Base-by-base conservation (phyloP, 2,888 invertebrate species). In the Drosophila rubida region DNA sequence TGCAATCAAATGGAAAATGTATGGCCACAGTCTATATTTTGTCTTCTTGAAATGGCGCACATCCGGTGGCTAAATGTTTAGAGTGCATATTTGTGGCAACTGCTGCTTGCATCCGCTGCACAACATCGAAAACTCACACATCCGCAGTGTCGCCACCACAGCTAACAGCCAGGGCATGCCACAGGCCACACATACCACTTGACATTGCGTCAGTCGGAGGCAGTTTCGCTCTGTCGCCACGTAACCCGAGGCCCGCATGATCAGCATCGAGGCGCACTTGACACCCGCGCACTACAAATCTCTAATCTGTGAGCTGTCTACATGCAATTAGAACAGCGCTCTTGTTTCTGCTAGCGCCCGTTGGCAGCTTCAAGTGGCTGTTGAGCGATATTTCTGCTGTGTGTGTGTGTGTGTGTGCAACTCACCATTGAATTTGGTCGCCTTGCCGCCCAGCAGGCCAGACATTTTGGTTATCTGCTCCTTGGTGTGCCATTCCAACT, bases 341-440 rank as follows among this genome's bases (percentile, higher is more conserved):
- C 19, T 39, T 35, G 13, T 60, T 37, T 48, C 49, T 27, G 32
- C 42, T 55, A 35, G 57, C 35, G 27, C 39, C 11, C 7, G 13
- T 41, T 49, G 65, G 41, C 69, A 64, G 49, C 42, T 74, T 83
- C 83, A 81, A 87, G 85, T 87, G 83, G 80, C 74, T 87, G 77
- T 67, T 74, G 73, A 82, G 71, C 5, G 58, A 62, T 42, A 61
- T 53, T 71, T 69, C 51, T 69, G 66, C 62, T 58, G 19, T 55
- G n/a, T n/a, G n/a, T n/a, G n/a, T n/a, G n/a, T n/a, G n/a, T n/a
- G n/a, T n/a, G n/a, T n/a, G 4, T 11, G 35, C 51, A 25, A 94
- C 95, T 95, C 92, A 97, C 97, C 95, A 91, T 98, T 97, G 92
- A 98, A 97, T 91, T 95, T 95, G 88, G 94, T 94, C 41, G 96